These are phyloP conservation scores for Poeciliopsis retropinna DNA, from an alignment of 2,113 vertebrate species.

Conservation along the genomic window DNA sequence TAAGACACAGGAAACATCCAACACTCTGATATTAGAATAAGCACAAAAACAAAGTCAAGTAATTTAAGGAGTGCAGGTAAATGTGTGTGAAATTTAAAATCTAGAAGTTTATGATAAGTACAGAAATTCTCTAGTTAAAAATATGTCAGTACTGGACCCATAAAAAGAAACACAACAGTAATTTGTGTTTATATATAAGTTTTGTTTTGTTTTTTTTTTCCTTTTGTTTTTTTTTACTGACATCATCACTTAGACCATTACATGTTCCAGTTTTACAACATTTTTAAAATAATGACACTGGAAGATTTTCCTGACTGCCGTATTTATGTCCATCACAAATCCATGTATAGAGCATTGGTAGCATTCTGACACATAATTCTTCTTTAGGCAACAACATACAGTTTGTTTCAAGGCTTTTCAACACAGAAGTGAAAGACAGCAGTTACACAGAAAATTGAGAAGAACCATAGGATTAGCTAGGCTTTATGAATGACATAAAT, in stretches of 20 bases:
- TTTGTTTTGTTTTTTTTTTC: slow-evolving; percentile 17
- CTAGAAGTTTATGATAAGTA: background rate
- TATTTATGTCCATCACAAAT: slow-evolving; percentile 50
- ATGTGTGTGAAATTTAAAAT: background rate
- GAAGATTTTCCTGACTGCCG: slow-evolving; percentile 21
- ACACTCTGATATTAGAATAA: background rate
- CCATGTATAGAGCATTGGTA: slow-evolving; percentile 36
- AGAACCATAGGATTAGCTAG: slow-evolving; percentile 22
- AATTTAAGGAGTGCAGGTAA: background rate
- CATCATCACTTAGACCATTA: slow-evolving; percentile 56
- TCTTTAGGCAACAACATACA: slow-evolving; percentile 21
- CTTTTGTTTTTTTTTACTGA: slow-evolving; percentile 39
- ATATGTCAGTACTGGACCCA: background rate
- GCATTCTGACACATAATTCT: slow-evolving; percentile 39
- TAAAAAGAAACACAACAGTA: slow-evolving; percentile 49
- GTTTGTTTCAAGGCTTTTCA: slow-evolving; percentile 34
- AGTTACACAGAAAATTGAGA: slow-evolving; percentile 38
- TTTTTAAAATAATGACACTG: slow-evolving; percentile 55
- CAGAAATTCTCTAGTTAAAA: background rate
- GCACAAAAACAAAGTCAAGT: background rate
- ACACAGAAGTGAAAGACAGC: slow-evolving; percentile 51
- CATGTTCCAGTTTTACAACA: slow-evolving; percentile 58
- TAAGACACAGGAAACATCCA: no score
- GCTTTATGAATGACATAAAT: slow-evolving; percentile 10
- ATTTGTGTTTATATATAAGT: slow-evolving; percentile 59